A percentile compares a stretch with the other conserved stretches of the same genome.
These are phyloP conservation scores for Darevskia nairensis DNA, from an alignment of 2,797 vertebrate genomes.

Conservation along the genomic window DNA sequence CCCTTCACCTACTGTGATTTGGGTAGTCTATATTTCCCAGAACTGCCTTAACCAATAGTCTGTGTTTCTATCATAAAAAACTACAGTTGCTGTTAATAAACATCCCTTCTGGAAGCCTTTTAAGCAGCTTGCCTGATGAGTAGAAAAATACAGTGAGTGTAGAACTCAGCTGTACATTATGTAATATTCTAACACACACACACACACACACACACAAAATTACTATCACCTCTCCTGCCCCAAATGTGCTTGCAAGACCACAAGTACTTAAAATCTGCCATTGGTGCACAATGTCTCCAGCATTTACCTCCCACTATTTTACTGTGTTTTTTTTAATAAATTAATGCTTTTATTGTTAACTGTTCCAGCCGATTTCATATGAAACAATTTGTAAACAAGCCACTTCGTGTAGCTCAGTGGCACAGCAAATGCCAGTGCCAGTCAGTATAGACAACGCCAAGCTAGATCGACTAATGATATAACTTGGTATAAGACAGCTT, in stretches of 20 bases:
- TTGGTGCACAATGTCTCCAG: neutral
- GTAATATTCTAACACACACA: neutral
- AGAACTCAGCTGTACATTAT: neutral
- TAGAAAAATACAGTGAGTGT: neutral
- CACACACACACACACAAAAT: neutral
- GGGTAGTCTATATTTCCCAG: neutral
- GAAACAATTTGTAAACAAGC: too few relatives aligned
- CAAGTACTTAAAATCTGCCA: neutral
- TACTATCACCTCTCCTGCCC: too few relatives aligned
- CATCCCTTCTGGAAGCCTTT: neutral
- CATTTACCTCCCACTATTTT: neutral
- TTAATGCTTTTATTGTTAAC: too few relatives aligned
- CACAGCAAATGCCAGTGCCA: neutral
- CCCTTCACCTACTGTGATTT: neutral
- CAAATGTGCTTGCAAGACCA: neutral
- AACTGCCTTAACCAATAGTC: neutral
- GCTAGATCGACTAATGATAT: neutral
- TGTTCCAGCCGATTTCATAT: too few relatives aligned
- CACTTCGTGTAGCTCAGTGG: neutral
- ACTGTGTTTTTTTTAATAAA: too few relatives aligned
- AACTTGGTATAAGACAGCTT: neutral
- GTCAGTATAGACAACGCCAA: neutral
- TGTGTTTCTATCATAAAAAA: neutral
- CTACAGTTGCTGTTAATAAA: neutral
- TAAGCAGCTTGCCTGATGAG: neutral